These are phyloP conservation scores for Chirona hameri DNA, from an alignment of 2,888 invertebrate genomes.

Conservation along the genomic window DNA sequence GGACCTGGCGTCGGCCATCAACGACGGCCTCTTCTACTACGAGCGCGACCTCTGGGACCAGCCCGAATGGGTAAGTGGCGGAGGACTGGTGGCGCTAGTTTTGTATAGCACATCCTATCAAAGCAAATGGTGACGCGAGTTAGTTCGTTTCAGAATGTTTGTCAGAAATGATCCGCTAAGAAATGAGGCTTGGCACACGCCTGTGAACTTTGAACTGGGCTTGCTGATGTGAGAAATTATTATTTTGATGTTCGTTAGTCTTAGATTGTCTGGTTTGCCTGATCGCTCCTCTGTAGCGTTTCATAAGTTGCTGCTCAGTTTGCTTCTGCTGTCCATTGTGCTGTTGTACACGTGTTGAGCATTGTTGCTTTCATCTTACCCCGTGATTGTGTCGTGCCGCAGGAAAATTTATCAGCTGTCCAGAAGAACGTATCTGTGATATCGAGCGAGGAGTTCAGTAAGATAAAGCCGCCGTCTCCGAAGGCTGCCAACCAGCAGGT, in stretches of 20 bases:
- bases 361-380: background rate
- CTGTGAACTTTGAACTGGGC: too few relatives aligned
- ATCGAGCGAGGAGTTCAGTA: background rate
- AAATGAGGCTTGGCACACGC: too few relatives aligned
- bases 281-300: background rate
- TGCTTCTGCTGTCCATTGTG: background rate
- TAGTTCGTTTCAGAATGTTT: too few relatives aligned
- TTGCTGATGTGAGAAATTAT: too few relatives aligned
- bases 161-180: too few relatives aligned
- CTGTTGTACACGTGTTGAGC: background rate
- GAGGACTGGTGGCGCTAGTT: too few relatives aligned
- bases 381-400: background rate
- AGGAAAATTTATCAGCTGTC: background rate
- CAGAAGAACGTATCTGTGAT: background rate
- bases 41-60: constrained; percentile 89
- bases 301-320: background rate
- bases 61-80: constrained; percentile 53
- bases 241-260: too few relatives aligned
- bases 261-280: too few relatives aligned
- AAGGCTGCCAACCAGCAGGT: background rate
- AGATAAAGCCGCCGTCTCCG: constrained; percentile 5
- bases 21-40: constrained; percentile 93
- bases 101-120: too few relatives aligned
- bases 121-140: too few relatives aligned
- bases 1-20: constrained; percentile 90